Base-by-base conservation (phyloP, 2,797 vertebrate species). In the Erethizon dorsatum region DNA sequence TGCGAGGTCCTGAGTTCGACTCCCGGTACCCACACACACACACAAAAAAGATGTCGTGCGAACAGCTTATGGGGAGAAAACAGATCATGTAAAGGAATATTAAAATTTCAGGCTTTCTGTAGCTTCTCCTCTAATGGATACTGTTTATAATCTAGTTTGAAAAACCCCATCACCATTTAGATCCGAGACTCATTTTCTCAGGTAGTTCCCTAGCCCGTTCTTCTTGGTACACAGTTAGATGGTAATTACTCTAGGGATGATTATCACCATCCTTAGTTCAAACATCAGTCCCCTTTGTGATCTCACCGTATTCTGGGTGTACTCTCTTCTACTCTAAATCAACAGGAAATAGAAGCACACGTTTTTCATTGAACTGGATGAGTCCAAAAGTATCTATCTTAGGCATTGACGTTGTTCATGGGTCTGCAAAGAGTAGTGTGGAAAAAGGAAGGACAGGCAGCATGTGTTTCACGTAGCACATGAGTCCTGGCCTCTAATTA, bases 391-490 rank as follows among this genome's bases (percentile, higher is more conserved):
- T 85, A 82, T 78, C 65, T 80, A 31, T 93, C 31, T 47, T 33
- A 8, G 6, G 61, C 41, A 6, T 65, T 41, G n/a, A 67, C 84
- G 52, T 83, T 93, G 59, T 78, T 89, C 57, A 4, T 8, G 65
- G 24, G 18, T 84, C 84, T 56, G 28, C 0, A 1, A 50, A 54
- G 84, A 26, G 83, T 77, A 3, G 26, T 26, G 69, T 77, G 18
- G 78, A 54, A 78, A 79, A 41, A 83, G 89, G 69, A 90, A 94
- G 56, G 83, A 63, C 86, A 50, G n/a, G 77, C 85, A 14, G 47
- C 45, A 12, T 63, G 45, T 54, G 18, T 82, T 87, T 92, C 96
- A 94, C 65, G 52, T 95, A 97, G 95, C 80, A 69, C 86, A 41
- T 33, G 90, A 52, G 52, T 54, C 88, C 71, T 92, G 82, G 69